Evolutionary conservation across 2,113 vertebrate species (phyloP).

Genomic region (Oxyruncus cristatus): DNA sequence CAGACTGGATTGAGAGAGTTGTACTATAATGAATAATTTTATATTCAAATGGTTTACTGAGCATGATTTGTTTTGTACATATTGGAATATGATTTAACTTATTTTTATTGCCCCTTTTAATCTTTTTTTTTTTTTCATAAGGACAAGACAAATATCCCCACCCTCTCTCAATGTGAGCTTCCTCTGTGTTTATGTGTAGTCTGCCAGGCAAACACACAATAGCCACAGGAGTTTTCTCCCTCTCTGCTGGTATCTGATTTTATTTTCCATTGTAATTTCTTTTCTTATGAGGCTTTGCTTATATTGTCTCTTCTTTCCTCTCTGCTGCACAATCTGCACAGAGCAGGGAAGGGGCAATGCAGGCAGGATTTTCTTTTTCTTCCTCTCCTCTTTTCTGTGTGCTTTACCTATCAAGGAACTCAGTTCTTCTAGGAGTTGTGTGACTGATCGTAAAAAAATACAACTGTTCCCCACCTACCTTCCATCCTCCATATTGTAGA

Average conservation of each 20-base stretch:
- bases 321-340: neutral
- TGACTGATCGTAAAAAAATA: neutral
- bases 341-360: neutral
- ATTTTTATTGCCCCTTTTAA: conserved; percentile 49
- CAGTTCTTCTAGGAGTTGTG: neutral
- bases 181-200: neutral
- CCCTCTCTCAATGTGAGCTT: neutral
- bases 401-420: neutral
- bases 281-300: neutral
- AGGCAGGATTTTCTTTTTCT: neutral
- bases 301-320: neutral
- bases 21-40: conserved; percentile 22
- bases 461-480: neutral
- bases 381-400: neutral
- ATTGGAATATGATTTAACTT: conserved; percentile 64
- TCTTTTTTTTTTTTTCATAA: neutral
- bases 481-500: neutral
- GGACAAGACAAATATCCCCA: neutral
- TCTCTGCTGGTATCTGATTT: neutral
- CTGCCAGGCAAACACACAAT: neutral
- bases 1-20: conserved; percentile 17
- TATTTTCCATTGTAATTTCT: neutral
- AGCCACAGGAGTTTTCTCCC: neutral
- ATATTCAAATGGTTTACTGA: conserved; percentile 22
- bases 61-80: conserved; percentile 68